These are phyloP conservation scores for Leucophenga maculata DNA, from an alignment of 2,888 invertebrate genomes.

Conservation along the genomic window DNA sequence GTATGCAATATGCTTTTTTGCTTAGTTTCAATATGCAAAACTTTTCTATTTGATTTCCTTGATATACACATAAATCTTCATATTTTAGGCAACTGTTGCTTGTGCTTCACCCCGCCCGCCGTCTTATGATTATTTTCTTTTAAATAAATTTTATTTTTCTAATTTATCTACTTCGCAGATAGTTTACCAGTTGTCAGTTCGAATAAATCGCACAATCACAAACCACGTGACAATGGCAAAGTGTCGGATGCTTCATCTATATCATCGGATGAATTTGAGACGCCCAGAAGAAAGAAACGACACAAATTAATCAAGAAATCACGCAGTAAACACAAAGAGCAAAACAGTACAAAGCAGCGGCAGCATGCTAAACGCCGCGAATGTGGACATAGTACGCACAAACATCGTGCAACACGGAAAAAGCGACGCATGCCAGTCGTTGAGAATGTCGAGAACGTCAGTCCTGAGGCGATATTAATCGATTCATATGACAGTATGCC, in stretches of 20 bases:
- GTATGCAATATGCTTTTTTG: too few species aligned
- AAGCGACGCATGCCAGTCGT: constrained; percentile 10
- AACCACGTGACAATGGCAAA: constrained; percentile 28
- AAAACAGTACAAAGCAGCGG: constrained; percentile 41
- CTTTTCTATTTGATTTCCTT: too few species aligned
- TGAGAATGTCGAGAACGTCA: constrained; percentile 23
- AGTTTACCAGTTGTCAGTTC: too few species aligned
- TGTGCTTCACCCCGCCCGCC: too few species aligned
- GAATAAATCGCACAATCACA: not conserved
- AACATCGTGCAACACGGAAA: constrained; percentile 26
- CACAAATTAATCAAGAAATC: constrained; percentile 31
- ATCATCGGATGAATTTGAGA: constrained; percentile 47
- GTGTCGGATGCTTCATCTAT: constrained; percentile 48
- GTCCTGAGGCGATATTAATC: constrained; percentile 38
- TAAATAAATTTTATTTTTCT: too few species aligned
- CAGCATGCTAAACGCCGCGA: constrained; percentile 34
- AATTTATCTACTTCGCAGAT: too few species aligned
- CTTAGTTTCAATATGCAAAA: too few species aligned
- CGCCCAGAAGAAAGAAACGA: constrained; percentile 46
- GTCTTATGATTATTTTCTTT: too few species aligned
- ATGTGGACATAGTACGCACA: not conserved
- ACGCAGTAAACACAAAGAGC: constrained; percentile 48
- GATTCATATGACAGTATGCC: constrained; percentile 47
- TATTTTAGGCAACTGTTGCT: too few species aligned
- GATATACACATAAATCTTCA: too few species aligned